phyloP scores from a whole-genome alignment of 2,113 vertebrate species.

The Eulemur rufifrons region DNA sequence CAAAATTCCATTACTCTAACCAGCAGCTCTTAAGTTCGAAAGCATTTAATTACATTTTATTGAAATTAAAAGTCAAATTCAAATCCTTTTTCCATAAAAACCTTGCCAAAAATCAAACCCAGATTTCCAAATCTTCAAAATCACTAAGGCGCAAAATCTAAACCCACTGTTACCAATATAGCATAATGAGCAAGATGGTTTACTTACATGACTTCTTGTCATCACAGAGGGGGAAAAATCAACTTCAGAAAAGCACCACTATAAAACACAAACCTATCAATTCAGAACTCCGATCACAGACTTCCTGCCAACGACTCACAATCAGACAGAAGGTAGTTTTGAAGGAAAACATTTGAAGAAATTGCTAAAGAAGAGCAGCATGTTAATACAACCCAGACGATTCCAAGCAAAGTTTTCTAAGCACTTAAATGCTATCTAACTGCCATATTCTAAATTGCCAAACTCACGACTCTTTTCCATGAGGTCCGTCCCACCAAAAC shows the following conservation, averaged over 20 bases:
- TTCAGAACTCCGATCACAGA: not conserved
- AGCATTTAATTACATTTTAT: not conserved
- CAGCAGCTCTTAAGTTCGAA: not conserved
- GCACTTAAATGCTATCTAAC: not conserved
- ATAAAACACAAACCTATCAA: not conserved
- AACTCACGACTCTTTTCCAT: not conserved
- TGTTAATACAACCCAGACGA: not conserved
- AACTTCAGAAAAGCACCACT: not conserved
- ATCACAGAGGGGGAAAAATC: not conserved
- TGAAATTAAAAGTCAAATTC: not conserved
- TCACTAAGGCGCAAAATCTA: not conserved
- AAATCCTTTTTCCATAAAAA: constrained; percentile 31
- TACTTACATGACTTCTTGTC: not conserved
- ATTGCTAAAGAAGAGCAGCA: not conserved
- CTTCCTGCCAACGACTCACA: not conserved
- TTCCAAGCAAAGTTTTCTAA: not conserved
- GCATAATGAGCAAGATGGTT: not conserved
- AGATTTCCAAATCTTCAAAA: not conserved
- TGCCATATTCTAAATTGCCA: not conserved
- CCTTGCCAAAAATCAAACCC: not conserved
- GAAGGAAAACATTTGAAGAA: not conserved
- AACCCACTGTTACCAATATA: not conserved
- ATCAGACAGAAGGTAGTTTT: not conserved
- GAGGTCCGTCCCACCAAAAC: not conserved
- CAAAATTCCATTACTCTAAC: not conserved